Evolutionary conservation across 2,113 vertebrate species (phyloP).

Genomic region (Oreochromis niloticus): DNA sequence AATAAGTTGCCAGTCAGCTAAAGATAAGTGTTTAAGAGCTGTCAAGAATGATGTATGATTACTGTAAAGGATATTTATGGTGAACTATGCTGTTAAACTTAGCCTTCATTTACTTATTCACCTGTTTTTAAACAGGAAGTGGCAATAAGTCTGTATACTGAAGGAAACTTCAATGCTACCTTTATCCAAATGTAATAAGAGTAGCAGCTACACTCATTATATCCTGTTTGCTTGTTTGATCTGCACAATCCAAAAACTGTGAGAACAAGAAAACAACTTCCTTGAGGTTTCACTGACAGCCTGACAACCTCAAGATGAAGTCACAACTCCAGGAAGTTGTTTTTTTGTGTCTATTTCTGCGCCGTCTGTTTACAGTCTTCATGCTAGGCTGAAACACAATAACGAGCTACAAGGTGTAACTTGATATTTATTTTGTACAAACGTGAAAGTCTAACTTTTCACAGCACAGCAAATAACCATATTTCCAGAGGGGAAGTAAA

Average conservation of each 20-base stretch:
- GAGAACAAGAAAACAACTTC: not conserved
- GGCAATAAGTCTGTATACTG: not conserved
- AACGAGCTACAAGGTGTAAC: not conserved
- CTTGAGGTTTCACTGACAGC: not conserved
- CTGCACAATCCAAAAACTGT: not conserved
- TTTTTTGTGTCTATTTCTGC: not conserved
- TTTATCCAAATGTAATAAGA: not conserved
- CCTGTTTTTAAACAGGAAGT: not conserved
- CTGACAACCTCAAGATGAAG: not conserved
- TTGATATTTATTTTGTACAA: not conserved
- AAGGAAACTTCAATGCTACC: not conserved
- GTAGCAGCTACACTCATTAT: not conserved
- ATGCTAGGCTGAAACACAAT: not conserved
- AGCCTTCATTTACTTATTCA: not conserved
- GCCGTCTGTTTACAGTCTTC: not conserved
- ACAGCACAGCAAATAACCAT: not conserved
- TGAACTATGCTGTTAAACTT: not conserved
- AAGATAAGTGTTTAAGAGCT: not conserved
- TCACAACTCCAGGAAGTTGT: not conserved
- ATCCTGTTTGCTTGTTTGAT: not conserved
- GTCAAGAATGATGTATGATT: not conserved
- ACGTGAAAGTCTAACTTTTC: not conserved
- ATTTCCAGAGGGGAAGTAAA: not conserved
- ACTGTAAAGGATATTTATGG: not conserved
- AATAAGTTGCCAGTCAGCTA: not conserved